These are phyloP conservation scores for Perca schrenkii DNA, from an alignment of 2,113 vertebrate species.

Conservation along the genomic window DNA sequence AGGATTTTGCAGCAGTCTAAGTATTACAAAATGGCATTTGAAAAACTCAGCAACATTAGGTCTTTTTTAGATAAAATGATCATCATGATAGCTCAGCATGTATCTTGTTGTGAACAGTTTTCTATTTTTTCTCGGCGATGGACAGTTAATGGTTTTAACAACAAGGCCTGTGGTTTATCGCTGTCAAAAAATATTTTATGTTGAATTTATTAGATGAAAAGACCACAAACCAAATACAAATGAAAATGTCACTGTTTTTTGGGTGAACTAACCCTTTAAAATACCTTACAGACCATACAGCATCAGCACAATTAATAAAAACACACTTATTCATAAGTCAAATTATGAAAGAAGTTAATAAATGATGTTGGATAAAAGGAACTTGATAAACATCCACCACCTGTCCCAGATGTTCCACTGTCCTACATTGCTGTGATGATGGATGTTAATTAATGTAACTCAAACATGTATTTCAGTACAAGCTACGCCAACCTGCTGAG, in stretches of 20 bases:
- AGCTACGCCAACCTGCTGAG: slow-evolving; percentile 62
- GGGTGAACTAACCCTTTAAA: background rate
- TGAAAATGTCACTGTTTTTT: background rate
- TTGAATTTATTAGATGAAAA: background rate
- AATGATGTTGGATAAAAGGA: slow-evolving; percentile 4
- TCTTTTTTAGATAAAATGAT: background rate
- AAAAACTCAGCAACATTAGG: background rate
- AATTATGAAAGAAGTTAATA: slow-evolving; percentile 7
- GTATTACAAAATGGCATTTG: background rate
- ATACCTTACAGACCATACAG: background rate
- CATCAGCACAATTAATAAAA: background rate
- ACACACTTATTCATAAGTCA: background rate
- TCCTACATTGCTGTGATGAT: slow-evolving; percentile 30
- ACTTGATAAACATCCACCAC: slow-evolving; percentile 12
- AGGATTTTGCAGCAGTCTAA: background rate
- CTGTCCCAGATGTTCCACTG: slow-evolving; percentile 15
- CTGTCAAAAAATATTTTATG: background rate
- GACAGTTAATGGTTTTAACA: background rate
- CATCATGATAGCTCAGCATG: background rate
- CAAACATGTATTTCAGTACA: slow-evolving; percentile 56
- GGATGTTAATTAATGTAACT: slow-evolving; percentile 61
- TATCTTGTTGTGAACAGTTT: background rate
- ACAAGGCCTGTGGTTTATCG: background rate
- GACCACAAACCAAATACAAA: background rate
- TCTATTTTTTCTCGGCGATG: background rate